Conservation (phyloP, 2,113 vertebrate species). For the Myanophis thanlyinensis region DNA sequence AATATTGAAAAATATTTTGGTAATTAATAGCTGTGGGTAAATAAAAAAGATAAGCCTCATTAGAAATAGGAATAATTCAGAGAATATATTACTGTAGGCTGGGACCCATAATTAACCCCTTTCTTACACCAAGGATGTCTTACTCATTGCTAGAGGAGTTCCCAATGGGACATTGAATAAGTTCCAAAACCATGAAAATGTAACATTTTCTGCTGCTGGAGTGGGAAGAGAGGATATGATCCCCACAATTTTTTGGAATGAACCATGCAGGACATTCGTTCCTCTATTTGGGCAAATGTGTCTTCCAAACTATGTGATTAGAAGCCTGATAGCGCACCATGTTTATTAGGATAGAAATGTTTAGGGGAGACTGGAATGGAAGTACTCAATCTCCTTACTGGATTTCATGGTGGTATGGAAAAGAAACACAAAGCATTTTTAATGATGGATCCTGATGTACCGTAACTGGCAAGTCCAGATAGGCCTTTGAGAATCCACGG, state of each 20-base stretch:
- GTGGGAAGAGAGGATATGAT: background rate
- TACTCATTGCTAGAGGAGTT: constrained; percentile 18
- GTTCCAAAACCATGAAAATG: constrained; percentile 19
- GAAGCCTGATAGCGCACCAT: background rate
- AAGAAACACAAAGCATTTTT: background rate
- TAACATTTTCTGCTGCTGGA: background rate
- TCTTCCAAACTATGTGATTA: background rate
- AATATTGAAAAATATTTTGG: constrained; percentile 24
- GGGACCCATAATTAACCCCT: constrained; percentile 39
- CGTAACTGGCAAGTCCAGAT: background rate
- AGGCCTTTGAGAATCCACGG: too few relatives aligned
- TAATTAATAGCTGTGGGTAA: constrained; percentile 20
- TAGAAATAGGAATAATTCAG: constrained; percentile 24
- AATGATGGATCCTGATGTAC: background rate
- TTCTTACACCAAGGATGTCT: constrained; percentile 29
- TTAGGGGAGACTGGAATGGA: background rate
- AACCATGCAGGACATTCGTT: background rate
- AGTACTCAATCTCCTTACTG: background rate
- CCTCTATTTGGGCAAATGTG: background rate
- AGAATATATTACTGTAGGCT: constrained; percentile 19
- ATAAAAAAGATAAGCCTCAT: constrained; percentile 11
- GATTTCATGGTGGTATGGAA: background rate
- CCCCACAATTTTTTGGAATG: background rate
- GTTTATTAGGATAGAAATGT: background rate
- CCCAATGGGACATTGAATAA: constrained; percentile 9